phyloP scores from a whole-genome alignment of 2,113 vertebrate species.

The Phaetusa simplex region DNA sequence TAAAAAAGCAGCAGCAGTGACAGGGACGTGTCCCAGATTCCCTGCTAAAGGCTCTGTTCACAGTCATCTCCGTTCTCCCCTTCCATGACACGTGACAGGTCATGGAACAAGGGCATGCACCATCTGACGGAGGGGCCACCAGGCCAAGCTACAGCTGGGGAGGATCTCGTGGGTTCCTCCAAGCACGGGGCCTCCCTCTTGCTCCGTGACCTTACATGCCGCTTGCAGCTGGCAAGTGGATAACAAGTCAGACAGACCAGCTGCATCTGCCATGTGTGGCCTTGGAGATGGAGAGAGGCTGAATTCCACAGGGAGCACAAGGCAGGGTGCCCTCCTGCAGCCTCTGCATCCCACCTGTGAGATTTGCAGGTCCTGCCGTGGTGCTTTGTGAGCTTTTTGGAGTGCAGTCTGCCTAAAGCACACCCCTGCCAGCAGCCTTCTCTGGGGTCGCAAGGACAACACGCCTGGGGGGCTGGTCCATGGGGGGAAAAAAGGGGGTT shows the following conservation, averaged over 20 bases:
- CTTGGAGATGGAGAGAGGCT: background rate
- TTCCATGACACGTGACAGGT: background rate
- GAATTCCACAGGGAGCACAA: background rate
- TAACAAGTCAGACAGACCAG: background rate
- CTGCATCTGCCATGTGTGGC: background rate
- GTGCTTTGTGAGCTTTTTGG: background rate
- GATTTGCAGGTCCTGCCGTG: background rate
- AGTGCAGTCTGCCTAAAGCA: background rate
- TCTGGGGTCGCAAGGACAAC: background rate
- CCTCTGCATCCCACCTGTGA: accelerated
- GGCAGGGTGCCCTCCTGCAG: background rate
- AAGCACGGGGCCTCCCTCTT: background rate
- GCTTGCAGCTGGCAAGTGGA: background rate
- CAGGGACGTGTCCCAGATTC: background rate
- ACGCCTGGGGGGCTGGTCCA: too few relatives aligned
- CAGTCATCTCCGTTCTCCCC: background rate
- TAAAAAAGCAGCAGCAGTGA: background rate
- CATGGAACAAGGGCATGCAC: background rate
- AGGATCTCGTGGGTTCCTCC: background rate
- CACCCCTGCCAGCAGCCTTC: background rate
- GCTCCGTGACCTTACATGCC: accelerated
- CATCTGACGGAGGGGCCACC: background rate
- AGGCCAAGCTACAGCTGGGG: background rate
- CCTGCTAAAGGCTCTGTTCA: background rate
- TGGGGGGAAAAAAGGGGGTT: background rate